phyloP scores from a whole-genome alignment of 35 echinoderm and acorn worm species.

The Ophiothrix spiculata region DNA sequence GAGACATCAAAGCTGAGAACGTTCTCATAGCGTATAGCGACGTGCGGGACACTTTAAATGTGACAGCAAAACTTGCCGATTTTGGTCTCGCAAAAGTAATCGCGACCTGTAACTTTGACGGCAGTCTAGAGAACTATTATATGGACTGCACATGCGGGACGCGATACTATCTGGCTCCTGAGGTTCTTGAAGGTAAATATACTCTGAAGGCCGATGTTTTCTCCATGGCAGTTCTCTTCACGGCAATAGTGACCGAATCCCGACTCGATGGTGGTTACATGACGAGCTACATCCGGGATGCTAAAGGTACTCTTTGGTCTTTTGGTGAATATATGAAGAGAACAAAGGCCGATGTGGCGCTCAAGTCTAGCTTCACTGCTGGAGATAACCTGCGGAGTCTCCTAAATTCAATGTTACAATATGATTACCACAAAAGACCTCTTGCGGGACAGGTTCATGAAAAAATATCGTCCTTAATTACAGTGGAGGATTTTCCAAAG shows the following conservation, averaged over 20 bases:
- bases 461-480: not conserved
- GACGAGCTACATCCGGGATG: not conserved
- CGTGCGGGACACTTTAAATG: not conserved
- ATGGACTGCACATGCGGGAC: constrained; percentile 4
- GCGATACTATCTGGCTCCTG: not conserved
- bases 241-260: not conserved
- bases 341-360: not conserved
- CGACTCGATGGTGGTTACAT: not conserved
- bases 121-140: not conserved
- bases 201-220: not conserved
- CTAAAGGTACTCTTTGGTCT: not conserved
- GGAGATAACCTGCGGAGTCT: not conserved
- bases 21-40: not conserved
- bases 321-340: not conserved
- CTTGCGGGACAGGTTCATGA: not conserved
- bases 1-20: not conserved
- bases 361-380: not conserved
- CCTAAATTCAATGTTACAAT: not conserved
- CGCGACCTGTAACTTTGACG: not conserved
- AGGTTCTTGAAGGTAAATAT: not conserved
- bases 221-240: not conserved
- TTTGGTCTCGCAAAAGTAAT: not conserved
- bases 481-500: not conserved
- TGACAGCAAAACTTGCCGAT: not conserved
- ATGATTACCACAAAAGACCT: not conserved